phyloP scores from a whole-genome alignment of 1,140 invertebrate genomes.

The Akabosia matsudoensis region DNA sequence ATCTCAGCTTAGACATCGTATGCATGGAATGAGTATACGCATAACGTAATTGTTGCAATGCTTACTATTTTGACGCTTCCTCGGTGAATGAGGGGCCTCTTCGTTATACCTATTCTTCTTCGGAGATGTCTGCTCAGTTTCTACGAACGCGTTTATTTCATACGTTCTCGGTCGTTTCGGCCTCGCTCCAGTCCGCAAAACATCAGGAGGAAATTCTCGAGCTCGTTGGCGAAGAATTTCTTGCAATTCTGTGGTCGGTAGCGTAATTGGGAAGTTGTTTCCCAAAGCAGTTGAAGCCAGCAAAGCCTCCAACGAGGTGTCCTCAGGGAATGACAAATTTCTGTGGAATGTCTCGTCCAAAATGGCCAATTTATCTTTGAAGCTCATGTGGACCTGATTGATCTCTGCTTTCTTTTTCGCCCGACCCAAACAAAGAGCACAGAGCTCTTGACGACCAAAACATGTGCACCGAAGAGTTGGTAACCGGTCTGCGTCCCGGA shows the following conservation, averaged over 20 bases:
- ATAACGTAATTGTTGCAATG: neutral
- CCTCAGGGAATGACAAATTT: neutral
- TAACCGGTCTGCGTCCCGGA: neutral
- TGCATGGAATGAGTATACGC: too few species aligned
- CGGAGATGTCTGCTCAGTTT: neutral
- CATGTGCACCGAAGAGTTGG: neutral
- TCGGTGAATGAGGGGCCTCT: neutral
- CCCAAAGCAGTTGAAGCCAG: neutral
- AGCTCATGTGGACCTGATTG: neutral
- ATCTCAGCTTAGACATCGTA: too few species aligned
- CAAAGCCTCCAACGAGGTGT: neutral
- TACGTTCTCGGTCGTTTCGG: neutral
- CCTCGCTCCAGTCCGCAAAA: neutral
- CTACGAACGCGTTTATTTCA: neutral
- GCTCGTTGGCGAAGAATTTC: neutral
- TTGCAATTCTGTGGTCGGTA: neutral
- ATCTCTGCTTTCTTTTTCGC: slow-evolving; percentile 4
- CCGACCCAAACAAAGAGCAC: slow-evolving; percentile 1
- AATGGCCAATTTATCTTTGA: neutral
- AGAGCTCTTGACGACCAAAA: neutral
- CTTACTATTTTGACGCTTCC: neutral
- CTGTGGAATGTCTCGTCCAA: slow-evolving; percentile 7
- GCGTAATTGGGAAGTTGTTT: neutral
- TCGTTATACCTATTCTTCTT: slow-evolving; percentile 1
- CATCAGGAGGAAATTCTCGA: neutral